Conservation (phyloP, 2,888 invertebrate genomes). For the Zelleria hepariella region DNA sequence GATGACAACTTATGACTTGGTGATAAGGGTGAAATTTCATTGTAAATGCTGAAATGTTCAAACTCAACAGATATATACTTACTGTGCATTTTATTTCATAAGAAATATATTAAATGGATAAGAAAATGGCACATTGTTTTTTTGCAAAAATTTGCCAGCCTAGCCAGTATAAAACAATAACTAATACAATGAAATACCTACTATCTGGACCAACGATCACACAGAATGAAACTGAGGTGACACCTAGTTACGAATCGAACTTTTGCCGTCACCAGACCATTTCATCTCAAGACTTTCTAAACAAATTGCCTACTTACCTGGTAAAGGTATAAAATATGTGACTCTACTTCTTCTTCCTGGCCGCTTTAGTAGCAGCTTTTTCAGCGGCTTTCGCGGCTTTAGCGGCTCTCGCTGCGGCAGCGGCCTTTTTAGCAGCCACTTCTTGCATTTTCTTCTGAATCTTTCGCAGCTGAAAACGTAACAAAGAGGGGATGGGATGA, state of each 20-base stretch:
- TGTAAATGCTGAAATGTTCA: not conserved
- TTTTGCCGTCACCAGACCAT: too few relatives aligned
- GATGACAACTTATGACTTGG: constrained; percentile 36
- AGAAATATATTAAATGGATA: too few relatives aligned
- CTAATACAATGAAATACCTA: too few relatives aligned
- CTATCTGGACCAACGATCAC: too few relatives aligned
- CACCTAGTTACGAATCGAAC: too few relatives aligned
- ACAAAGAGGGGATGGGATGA: not conserved
- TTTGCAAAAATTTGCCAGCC: not conserved
- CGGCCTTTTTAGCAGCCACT: constrained; percentile 21
- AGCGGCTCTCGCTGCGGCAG: constrained; percentile 13
- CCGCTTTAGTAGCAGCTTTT: not conserved
- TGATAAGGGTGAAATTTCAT: not conserved
- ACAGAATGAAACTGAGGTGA: too few relatives aligned
- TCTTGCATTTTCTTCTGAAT: constrained; percentile 41
- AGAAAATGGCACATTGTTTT: not conserved
- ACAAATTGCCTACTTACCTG: too few relatives aligned
- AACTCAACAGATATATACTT: too few relatives aligned
- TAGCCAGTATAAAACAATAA: too few relatives aligned
- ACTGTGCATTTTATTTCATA: too few relatives aligned
- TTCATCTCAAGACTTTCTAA: too few relatives aligned
- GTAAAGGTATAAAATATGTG: too few relatives aligned
- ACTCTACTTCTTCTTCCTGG: not conserved
- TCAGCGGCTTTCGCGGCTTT: not conserved
- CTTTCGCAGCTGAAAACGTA: constrained; percentile 42